A percentile compares a stretch with the other conserved stretches of the same genome.
Conservation (phyloP, 2,113 vertebrate genomes). For the Sylvia atricapilla region DNA sequence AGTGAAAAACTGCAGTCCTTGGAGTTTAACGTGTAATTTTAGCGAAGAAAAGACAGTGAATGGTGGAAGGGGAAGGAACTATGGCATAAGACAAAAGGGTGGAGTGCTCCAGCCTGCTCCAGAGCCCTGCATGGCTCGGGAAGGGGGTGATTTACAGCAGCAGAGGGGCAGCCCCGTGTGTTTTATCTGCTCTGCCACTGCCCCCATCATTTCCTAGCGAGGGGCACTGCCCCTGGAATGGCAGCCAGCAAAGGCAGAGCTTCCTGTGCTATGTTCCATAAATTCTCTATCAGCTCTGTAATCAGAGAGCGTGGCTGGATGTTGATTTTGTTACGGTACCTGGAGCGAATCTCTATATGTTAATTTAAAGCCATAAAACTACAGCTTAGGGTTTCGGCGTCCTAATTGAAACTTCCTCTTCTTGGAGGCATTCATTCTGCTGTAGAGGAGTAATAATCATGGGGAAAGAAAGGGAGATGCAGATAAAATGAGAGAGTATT, state of each 20-base stretch:
- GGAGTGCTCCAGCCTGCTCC: not conserved
- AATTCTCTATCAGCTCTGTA: slow-evolving; percentile 47
- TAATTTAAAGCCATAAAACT: slow-evolving; percentile 65
- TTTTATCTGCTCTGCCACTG: not conserved
- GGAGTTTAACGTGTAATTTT: not conserved
- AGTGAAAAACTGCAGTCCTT: not conserved
- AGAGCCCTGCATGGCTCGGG: not conserved
- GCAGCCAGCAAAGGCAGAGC: not conserved
- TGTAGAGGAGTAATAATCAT: not conserved
- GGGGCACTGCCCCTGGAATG: not conserved
- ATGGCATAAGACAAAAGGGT: not conserved
- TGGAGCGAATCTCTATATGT: slow-evolving; percentile 47
- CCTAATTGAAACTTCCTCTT: slow-evolving; percentile 65
- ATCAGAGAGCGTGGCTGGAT: slow-evolving; percentile 62
- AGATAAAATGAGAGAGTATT: not conserved
- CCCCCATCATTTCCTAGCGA: not conserved
- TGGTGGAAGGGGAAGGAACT: not conserved
- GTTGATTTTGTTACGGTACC: slow-evolving; percentile 63
- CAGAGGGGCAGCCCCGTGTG: not conserved
- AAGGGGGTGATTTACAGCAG: not conserved
- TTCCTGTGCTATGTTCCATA: slow-evolving; percentile 32
- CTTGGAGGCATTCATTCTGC: slow-evolving; percentile 13
- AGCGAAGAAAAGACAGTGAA: not conserved
- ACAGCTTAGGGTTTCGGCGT: slow-evolving; percentile 45
- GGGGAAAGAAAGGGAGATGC: not conserved